Evolutionary conservation across 2,888 invertebrate genomes (phyloP).

Genomic region (Dicycla oo): DNA sequence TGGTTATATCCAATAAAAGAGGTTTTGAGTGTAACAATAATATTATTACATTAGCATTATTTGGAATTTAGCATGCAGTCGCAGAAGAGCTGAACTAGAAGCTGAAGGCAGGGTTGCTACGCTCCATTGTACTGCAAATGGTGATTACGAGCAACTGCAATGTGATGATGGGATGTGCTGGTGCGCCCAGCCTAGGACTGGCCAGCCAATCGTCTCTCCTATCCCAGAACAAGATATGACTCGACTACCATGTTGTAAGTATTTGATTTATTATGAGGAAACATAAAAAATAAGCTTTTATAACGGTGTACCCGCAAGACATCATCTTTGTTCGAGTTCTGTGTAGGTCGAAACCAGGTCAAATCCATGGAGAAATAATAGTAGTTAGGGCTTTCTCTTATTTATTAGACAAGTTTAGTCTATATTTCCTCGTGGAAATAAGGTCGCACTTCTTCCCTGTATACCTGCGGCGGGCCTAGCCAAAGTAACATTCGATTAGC

Average conservation of each 20-base stretch:
- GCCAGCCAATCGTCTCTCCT: slow-evolving; percentile 89
- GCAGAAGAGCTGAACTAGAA: slow-evolving; percentile 89
- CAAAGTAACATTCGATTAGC: no score
- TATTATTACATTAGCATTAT: neutral
- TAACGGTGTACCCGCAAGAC: neutral
- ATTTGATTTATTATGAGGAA: neutral
- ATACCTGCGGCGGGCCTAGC: no score
- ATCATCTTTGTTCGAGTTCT: slow-evolving; percentile 11
- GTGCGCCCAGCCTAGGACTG: slow-evolving; percentile 92
- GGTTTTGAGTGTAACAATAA: slow-evolving; percentile 3
- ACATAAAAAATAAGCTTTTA: neutral
- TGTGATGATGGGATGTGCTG: slow-evolving; percentile 93
- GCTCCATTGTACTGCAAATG: slow-evolving; percentile 91
- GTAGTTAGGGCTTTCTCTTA: slow-evolving; percentile 15
- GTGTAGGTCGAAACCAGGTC: slow-evolving; percentile 12
- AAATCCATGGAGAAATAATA: slow-evolving; percentile 20
- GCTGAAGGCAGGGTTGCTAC: slow-evolving; percentile 86
- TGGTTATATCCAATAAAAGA: neutral
- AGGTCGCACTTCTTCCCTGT: neutral
- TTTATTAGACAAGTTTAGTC: slow-evolving; percentile 15
- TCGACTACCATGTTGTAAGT: slow-evolving; percentile 92
- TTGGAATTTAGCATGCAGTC: slow-evolving; percentile 90
- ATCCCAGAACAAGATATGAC: slow-evolving; percentile 91
- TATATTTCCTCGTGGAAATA: neutral
- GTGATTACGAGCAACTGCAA: slow-evolving; percentile 93